Evolutionary conservation across 2,888 invertebrate species (phyloP), one percentile per base, ranked within the genome.

Genomic region (Eilema caniola): DNA sequence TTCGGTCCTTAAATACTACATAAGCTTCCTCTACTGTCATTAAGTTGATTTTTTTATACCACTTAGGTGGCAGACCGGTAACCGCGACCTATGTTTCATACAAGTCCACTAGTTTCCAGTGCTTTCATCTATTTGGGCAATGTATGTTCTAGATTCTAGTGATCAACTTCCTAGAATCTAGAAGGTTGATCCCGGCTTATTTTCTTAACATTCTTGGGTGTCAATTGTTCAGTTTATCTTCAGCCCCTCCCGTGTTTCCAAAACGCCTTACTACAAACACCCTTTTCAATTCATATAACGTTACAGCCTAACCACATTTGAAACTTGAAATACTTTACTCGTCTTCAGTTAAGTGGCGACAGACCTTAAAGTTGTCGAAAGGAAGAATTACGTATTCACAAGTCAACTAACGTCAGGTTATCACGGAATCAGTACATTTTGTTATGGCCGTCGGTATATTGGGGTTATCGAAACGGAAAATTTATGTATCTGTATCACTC

Each of bases 401-500:
- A 70, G n/a, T 62, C 56, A 33, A 14, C 64, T 63, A 41, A 78
- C 69, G 62, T 73, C 41, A 41, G 20, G 66, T 72, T 62, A 72
- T 56, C 72, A 73, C 66, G 75, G 70, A 62, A 67, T 66, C 71
- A 66, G 47, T 74, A 64, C 70, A 78, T 59, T 24, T 77, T 59
- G 74, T 70, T 66, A 70, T 41, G 67, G 70, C 74, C 74, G 61
- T 56, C 62, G 20, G 53, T 56, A 11, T 59, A 56, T 68, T 41
- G 16, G 62, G 57, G 63, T 68, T 68, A 68, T 68, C 63, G 57
- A 33, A 37, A 53, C 60, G 41, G 41, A 28, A 62, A 53, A 37
- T 59, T 66, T 66, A 67, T 61, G 62, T 67, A 59, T 37, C 59
- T 37, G 16, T 67, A 67, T 28, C 59, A 31, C 20, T 41, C 66